These are phyloP conservation scores for Hedychridium roseum DNA, from an alignment of 2,888 invertebrate genomes.

Conservation along the genomic window DNA sequence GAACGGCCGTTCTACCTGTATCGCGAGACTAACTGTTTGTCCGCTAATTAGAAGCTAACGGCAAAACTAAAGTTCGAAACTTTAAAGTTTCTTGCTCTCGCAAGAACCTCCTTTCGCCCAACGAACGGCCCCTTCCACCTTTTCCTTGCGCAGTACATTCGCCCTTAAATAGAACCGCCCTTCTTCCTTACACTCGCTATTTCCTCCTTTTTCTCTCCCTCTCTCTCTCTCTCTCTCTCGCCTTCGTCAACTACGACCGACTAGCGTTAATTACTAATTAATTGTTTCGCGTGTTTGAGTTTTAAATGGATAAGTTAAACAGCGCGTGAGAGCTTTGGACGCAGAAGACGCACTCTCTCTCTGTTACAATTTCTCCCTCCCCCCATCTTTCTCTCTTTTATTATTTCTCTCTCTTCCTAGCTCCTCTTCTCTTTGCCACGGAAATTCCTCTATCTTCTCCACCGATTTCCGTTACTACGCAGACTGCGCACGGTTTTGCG, in stretches of 20 bases:
- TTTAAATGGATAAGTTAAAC: slow-evolving; percentile 60
- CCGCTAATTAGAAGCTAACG: slow-evolving; percentile 64
- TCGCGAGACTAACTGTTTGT: slow-evolving; percentile 58
- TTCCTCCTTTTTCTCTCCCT: slow-evolving; percentile 17
- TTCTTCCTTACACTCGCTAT: slow-evolving; percentile 26
- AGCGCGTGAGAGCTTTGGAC: slow-evolving; percentile 42
- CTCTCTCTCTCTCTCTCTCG: slow-evolving; percentile 19
- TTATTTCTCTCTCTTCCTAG: slow-evolving; percentile 2
- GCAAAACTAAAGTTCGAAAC: slow-evolving; percentile 57
- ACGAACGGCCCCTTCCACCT: slow-evolving; percentile 21
- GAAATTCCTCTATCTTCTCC: background rate
- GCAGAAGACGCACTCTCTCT: slow-evolving; percentile 12
- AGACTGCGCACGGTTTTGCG: slow-evolving; percentile 36
- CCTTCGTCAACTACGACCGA: slow-evolving; percentile 37
- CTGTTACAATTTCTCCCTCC: background rate
- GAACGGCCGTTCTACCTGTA: slow-evolving; percentile 41
- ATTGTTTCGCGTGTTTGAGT: slow-evolving; percentile 62
- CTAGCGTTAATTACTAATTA: slow-evolving; percentile 61
- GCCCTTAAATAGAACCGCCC: no score
- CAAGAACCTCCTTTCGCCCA: slow-evolving; percentile 35
- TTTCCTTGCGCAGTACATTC: slow-evolving; percentile 10
- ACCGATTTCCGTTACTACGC: background rate
- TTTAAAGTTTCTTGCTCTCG: slow-evolving; percentile 61
- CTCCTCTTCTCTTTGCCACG: no score
- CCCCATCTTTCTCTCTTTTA: slow-evolving; percentile 2